Base-by-base conservation (phyloP, 2,797 vertebrate genomes). In the Cottoperca gobio region DNA sequence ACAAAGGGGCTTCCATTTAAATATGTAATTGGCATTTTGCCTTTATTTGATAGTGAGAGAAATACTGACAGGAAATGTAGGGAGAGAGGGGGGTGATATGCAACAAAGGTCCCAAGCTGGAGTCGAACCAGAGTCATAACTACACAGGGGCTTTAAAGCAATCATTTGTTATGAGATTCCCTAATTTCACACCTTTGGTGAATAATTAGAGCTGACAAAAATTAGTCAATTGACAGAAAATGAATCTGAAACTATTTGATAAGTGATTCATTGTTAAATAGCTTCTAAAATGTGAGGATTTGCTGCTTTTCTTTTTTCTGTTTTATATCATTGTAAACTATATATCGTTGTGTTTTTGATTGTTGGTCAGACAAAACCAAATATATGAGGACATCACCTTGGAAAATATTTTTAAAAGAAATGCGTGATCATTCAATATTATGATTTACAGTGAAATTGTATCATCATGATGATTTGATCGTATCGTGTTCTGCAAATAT, bases 181-280 rank as follows among this genome's bases (percentile, higher is more conserved):
- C 19, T 48, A 4, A 37, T 48, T 17, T 40, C 35, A 6, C 37
- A 33, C n/a, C 19, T 53, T 31, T 28, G 5, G 7, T 13, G 24
- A 31, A 53, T 53, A 66, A 53, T 24, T 9, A 19, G 16, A 42
- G 49, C 48, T 52, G 48, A 17, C n/a, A 65, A 66, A 53, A 42
- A 53, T 66, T 31, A 11, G 19, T 6, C 21, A 42, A 43, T 31
- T 21, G 1, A 33, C 17, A 46, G 42, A 21, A 31, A 31, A 46
- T 45, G 2, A n/a, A 39, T 37, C 14, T 31, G 13, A 33, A 19
- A 31, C n/a, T 23, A 21, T 53, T 16, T 55, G 33, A n/a, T 13
- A 45, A 19, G 8, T 13, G 3, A 48, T 48, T n/a, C 9, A 43
- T 23, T 40, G 19, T 49, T 40, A 39, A 37, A 58, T 70, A 59